Percentiles rank a stretch among this genome's conserved stretches.
These are phyloP conservation scores for Druon quercuslanigerum DNA, from an alignment of 1,140 invertebrate genomes.

Conservation along the genomic window DNA sequence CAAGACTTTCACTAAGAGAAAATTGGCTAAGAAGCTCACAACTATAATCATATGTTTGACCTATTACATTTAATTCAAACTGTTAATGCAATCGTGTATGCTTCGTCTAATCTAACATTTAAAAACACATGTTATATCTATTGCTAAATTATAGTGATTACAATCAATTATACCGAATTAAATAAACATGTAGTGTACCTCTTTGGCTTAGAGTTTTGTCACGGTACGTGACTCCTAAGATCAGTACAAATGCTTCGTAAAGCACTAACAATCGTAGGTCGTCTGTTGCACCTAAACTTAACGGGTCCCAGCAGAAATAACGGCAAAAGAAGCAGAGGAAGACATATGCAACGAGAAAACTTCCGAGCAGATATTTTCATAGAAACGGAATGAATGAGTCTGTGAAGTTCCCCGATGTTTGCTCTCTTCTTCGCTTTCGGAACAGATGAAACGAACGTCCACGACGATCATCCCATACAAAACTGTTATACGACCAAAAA, in stretches of 20 bases:
- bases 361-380: constrained; percentile 47
- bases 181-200: neutral
- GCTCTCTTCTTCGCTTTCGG: constrained; percentile 36
- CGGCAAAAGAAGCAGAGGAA: constrained; percentile 35
- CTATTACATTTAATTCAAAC: too few relatives aligned
- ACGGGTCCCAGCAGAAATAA: constrained; percentile 25
- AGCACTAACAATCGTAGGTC: constrained; percentile 1
- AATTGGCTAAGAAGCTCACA: too few relatives aligned
- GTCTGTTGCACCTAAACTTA: constrained; percentile 16
- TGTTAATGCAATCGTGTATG: too few relatives aligned
- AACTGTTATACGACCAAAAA: constrained; percentile 9
- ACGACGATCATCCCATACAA: neutral
- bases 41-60: too few relatives aligned
- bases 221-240: constrained; percentile 32
- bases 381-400: constrained; percentile 43
- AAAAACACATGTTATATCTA: too few relatives aligned
- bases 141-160: too few relatives aligned
- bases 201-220: neutral
- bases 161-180: too few relatives aligned
- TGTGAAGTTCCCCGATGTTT: constrained; percentile 46
- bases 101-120: too few relatives aligned
- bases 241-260: constrained; percentile 18
- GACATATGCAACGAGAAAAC: constrained; percentile 37
- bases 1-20: too few relatives aligned
- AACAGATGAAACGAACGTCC: constrained; percentile 38